Evolutionary conservation across 2,888 invertebrate species (phyloP).

Genomic region (Zaprionus obscuricornis): DNA sequence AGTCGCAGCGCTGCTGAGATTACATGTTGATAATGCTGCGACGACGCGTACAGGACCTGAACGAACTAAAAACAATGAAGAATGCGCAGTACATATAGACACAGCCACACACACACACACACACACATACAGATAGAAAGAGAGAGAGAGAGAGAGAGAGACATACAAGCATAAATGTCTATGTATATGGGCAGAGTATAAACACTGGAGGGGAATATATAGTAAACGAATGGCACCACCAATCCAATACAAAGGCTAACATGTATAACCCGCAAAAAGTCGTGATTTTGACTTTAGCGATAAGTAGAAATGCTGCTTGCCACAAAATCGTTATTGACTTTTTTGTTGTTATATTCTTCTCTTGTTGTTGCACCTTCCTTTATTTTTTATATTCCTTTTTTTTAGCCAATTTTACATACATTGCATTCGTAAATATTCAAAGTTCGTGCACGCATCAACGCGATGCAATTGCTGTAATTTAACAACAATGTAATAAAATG

Average conservation of each 20-base stretch:
- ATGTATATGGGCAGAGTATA: conserved; percentile 5
- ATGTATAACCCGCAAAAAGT: conserved; percentile 51
- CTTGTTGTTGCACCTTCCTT: conserved; percentile 24
- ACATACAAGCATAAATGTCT: no score
- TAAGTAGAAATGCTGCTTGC: conserved; percentile 50
- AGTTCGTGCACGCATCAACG: background rate
- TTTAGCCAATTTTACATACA: conserved; percentile 39
- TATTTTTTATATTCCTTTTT: conserved; percentile 11
- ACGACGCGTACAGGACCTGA: conserved; percentile 61
- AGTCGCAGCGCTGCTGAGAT: conserved; percentile 65
- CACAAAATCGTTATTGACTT: conserved; percentile 14
- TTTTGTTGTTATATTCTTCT: conserved; percentile 13
- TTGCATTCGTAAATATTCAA: conserved; percentile 6
- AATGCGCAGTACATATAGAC: conserved; percentile 4
- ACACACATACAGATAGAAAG: conserved; percentile 1
- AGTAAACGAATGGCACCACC: conserved; percentile 30
- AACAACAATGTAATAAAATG: background rate
- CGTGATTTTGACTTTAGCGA: conserved; percentile 72
- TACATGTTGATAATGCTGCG: conserved; percentile 67
- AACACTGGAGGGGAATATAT: conserved; percentile 20
- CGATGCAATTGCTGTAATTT: background rate
- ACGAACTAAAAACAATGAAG: conserved; percentile 37
- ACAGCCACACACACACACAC: conserved; percentile 8
- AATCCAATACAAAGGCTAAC: conserved; percentile 46
- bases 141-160: conserved; percentile 26